Conservation (phyloP, 2,888 invertebrate genomes). For the Conomelus anceps region DNA sequence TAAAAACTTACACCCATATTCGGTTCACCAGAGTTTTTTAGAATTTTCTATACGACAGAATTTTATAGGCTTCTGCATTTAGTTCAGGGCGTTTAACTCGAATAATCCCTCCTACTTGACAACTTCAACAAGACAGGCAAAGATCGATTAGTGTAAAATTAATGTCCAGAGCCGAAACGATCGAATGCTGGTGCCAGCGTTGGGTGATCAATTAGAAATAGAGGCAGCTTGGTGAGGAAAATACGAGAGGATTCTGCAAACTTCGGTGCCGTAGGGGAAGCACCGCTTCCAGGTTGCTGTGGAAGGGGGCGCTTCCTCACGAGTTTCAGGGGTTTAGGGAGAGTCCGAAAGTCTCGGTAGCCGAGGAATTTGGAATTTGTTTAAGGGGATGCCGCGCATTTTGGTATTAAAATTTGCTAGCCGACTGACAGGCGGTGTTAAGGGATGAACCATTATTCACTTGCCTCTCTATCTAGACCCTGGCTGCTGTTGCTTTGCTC, state of each 20-base stretch:
- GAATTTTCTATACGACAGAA: too few species aligned
- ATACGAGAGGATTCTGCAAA: not conserved
- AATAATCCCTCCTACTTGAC: not conserved
- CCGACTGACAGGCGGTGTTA: not conserved
- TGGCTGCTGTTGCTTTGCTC: too few species aligned
- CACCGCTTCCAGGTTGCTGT: not conserved
- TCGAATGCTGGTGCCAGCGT: not conserved
- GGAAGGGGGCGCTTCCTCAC: not conserved
- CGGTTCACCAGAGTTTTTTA: too few species aligned
- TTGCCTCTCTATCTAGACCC: not conserved
- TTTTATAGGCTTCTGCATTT: not conserved
- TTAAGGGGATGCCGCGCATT: not conserved
- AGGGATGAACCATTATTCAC: not conserved
- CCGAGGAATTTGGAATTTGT: not conserved
- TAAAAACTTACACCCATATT: too few species aligned
- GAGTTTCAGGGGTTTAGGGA: not conserved
- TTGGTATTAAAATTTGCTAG: not conserved
- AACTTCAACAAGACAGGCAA: not conserved
- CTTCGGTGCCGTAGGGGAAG: not conserved
- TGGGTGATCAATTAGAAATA: not conserved
- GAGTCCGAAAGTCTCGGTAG: not conserved
- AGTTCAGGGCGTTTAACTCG: not conserved
- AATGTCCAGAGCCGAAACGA: not conserved
- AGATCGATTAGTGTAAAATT: not conserved
- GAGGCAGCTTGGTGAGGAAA: not conserved